Evolutionary conservation across 2,797 vertebrate species (phyloP), one percentile per base, ranked within the genome.

Genomic region (Knipowitschia caucasica): DNA sequence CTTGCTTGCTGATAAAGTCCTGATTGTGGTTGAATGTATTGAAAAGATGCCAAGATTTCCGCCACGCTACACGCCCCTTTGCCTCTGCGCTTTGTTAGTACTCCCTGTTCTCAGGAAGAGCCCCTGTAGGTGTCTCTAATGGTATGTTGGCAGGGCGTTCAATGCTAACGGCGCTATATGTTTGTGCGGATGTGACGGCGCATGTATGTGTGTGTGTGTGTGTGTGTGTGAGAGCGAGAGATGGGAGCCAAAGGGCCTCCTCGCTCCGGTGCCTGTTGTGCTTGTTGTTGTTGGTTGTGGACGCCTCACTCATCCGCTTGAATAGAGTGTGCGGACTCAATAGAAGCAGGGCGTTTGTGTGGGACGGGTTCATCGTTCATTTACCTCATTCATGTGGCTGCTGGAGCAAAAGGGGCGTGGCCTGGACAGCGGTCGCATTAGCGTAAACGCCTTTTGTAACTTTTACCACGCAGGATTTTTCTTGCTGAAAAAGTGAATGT

Each of bases 231-330:
- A 82, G 78, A 73, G 82, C 81, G 84, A 76, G 73, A 80, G 83
- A 82, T 63, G 10, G 70, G 68, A 82, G 78, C 25, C 14, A 26
- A 61, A 56, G 50, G 79, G 83, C 82, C 84, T 85, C 73, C 80
- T 82, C 53, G n/a, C n/a, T n/a, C n/a, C n/a, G 87, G 80, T 84
- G 78, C 82, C 82, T 85, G 87, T 85, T 88, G 80, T 87, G 85
- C 25, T 85, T 83, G 81, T 85, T 86, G 78, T 86, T 84, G 80
- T 84, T 82, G 72, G 79, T 29, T 83, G 83, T 85, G 31, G 60
- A 87, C 86, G 84, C 86, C 87, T 89, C 83, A 79, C 87, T 89
- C 86, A 86, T 89, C 81, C 79, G 77, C 27, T 25, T 87, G 85
- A 89, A 89, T 84, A 82, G 80, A 75, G 72, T 59, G 69, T 73